Conservation (phyloP, 2,113 vertebrate species). For the Siphamia tubifer region DNA sequence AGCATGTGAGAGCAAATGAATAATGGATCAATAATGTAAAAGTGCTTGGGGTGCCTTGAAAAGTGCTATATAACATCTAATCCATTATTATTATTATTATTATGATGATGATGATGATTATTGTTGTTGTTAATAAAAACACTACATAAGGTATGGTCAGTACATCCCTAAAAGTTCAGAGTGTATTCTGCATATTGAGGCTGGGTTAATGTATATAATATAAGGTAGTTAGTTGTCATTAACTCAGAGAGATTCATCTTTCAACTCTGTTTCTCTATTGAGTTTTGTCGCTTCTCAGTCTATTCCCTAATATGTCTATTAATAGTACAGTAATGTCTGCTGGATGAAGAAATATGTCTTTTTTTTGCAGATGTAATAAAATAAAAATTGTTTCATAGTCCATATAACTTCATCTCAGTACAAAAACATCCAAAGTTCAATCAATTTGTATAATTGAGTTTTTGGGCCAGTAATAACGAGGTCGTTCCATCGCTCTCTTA, state of each 20-base stretch:
- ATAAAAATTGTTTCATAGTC: too few relatives aligned
- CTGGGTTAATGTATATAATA: not conserved
- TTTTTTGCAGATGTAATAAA: too few relatives aligned
- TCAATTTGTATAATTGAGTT: not conserved
- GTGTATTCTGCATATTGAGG: not conserved
- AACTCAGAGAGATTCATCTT: not conserved
- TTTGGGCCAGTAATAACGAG: slow-evolving; percentile 15
- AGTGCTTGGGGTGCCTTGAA: too few relatives aligned
- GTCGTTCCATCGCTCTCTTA: not conserved
- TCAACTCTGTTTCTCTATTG: not conserved
- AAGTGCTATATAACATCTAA: too few relatives aligned
- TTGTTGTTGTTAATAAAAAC: too few relatives aligned
- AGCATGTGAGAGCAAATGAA: too few relatives aligned
- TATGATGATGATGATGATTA: too few relatives aligned
- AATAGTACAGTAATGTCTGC: not conserved
- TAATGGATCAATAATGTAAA: too few relatives aligned
- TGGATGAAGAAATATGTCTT: not conserved
- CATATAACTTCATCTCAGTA: not conserved
- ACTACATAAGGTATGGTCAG: not conserved
- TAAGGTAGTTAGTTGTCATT: not conserved
- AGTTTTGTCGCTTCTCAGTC: not conserved
- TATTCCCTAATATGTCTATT: not conserved
- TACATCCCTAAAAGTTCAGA: not conserved
- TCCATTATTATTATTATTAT: too few relatives aligned
- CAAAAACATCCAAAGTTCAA: not conserved